These are phyloP conservation scores for Pterophyllum scalare DNA, from an alignment of 2,113 vertebrate species.

Conservation along the genomic window DNA sequence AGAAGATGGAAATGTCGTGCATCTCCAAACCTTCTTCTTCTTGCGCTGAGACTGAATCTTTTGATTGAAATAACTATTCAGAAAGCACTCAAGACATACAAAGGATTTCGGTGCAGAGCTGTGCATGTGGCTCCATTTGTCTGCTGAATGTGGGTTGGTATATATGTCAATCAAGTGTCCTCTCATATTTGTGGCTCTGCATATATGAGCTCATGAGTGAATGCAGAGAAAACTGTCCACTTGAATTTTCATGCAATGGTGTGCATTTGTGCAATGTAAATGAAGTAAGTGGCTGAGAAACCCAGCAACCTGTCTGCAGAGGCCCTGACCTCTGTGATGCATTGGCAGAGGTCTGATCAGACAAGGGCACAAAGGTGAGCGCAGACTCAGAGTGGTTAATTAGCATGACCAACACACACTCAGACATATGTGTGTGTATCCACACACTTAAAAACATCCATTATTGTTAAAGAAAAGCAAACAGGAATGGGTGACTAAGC, in stretches of 20 bases:
- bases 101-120: background rate
- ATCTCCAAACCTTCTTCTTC: background rate
- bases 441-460: background rate
- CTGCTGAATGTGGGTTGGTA: slow-evolving; percentile 1
- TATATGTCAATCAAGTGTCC: background rate
- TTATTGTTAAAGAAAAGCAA: background rate
- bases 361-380: slow-evolving; percentile 54
- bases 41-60: background rate
- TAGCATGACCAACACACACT: slow-evolving; percentile 56
- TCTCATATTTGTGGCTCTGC: background rate
- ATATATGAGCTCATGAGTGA: background rate
- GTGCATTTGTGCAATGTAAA: slow-evolving; percentile 46
- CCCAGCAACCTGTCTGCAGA: slow-evolving; percentile 51
- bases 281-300: slow-evolving; percentile 60
- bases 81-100: background rate
- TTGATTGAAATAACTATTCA: background rate
- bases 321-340: slow-evolving; percentile 66
- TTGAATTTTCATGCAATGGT: slow-evolving; percentile 41
- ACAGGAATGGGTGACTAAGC: background rate
- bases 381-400: slow-evolving; percentile 49
- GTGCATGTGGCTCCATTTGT: slow-evolving; percentile 15
- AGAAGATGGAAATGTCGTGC: background rate
- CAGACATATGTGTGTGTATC: background rate
- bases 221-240: background rate
- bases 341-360: slow-evolving; percentile 56